Evolutionary conservation across 1,140 invertebrate genomes (phyloP), one percentile per base, ranked within the genome.

Genomic region (Cotesia typhae): DNA sequence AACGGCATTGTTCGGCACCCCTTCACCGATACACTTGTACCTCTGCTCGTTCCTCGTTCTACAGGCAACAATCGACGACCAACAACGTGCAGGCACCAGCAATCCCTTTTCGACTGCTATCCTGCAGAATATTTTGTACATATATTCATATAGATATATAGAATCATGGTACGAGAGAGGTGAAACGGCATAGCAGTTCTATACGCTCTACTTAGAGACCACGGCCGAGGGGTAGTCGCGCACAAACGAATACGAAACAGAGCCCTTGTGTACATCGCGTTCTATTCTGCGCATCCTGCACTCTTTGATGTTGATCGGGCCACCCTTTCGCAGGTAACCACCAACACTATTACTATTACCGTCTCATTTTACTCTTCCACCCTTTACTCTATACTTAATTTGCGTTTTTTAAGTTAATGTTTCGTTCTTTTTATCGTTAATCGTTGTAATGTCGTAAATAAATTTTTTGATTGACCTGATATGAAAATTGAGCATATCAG

Each of bases 1-100:
- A 84, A 81, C 80, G 36, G 82, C 82, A 85, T 86, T 86, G 83
- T 86, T 86, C 83, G 79, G 76, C 80, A 82, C 82, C 84, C 83
- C 83, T 84, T 84, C 80, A 77, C 74, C 81, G 80, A 80, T 81
- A 79, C 79, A 84, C 82, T 84, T 83, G 81, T 82, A 77, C 77
- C 77, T 77, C 76, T 72, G 77, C 28, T 53, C 47, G 53, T 41
- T 41, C 38, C 38, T 41, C 5, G 5, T 47, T 6, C 41, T 47
- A 6, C 10, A 47, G 1, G 28, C 28, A 28, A 28, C 28, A 28
- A 28, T 28, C 28, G 28, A 28, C 10, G 10, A 47, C 41, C 41
- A 28, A 52, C 38, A 28, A 61, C 66, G 65, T 67, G 47, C 12
- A 64, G 53, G 14, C 55, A 59, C 55, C 38, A 41, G 38, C 38